Conservation (phyloP, 2,888 invertebrate species). For the Agrotis ipsilon region DNA sequence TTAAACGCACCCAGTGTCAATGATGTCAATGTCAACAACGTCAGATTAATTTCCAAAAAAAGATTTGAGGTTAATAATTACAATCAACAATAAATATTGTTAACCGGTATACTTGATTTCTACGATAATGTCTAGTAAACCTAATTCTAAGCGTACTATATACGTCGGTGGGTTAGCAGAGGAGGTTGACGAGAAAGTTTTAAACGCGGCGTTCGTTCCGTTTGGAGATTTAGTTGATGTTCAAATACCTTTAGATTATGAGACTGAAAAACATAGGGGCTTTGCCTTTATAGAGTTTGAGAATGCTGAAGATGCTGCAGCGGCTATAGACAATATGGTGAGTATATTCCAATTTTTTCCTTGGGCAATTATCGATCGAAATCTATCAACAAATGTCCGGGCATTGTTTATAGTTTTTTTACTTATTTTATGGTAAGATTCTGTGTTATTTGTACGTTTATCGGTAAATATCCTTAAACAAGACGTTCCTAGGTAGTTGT, state of each 20-base stretch:
- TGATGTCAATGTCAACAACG: slow-evolving; percentile 8
- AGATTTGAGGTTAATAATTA: slow-evolving; percentile 53
- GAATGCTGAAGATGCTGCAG: slow-evolving; percentile 98
- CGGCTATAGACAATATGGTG: slow-evolving; percentile 99
- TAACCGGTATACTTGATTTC: slow-evolving; percentile 36
- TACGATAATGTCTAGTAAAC: slow-evolving; percentile 85
- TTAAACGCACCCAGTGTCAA: too few species aligned
- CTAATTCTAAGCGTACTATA: slow-evolving; percentile 95
- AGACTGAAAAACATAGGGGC: slow-evolving; percentile 99
- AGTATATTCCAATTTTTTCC: slow-evolving; percentile 42
- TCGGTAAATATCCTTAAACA: too few species aligned
- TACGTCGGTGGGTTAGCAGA: slow-evolving; percentile 97
- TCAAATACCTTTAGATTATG: slow-evolving; percentile 99
- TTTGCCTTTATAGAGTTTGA: slow-evolving; percentile 99
- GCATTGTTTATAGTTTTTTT: not conserved
- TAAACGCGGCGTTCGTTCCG: slow-evolving; percentile 99
- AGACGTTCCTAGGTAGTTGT: not conserved
- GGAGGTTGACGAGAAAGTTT: slow-evolving; percentile 98
- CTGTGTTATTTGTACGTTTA: too few species aligned
- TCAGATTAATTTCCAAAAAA: slow-evolving; percentile 29
- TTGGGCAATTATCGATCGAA: not conserved
- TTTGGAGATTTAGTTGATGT: slow-evolving; percentile 99
- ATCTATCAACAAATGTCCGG: not conserved
- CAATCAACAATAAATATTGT: slow-evolving; percentile 41
- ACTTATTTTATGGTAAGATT: not conserved